Base-by-base conservation (phyloP, 2,888 invertebrate species). In the Acanthococcus lagerstroemiae region DNA sequence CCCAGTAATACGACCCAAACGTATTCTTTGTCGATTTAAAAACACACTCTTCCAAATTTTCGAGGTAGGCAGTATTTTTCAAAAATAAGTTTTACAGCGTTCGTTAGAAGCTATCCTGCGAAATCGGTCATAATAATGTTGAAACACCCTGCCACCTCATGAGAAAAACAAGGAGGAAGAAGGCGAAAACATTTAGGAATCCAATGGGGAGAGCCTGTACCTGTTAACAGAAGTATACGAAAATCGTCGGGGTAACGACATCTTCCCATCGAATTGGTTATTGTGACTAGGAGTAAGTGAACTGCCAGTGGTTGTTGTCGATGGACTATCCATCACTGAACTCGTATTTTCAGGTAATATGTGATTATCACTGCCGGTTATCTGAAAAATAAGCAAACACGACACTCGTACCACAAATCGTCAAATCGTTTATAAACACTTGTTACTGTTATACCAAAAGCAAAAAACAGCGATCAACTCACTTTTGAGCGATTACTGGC, bases 221-320 rank as follows among this genome's bases (percentile, higher is more conserved):
- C 80, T 77, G 69, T 70, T 71, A 55, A 72, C 69, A 7, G 82
- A 81, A 55, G 82, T 82, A 70, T 84, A 84, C 3, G 85, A 84
- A 75, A 83, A 85, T 68, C 85, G 78, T 71, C 85, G 78, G 54
- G 69, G 68, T 48, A 70, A 66, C 1, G 69, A 50, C 48, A 66
- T 50, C 50, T 44, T 69, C 76, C 79, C 71, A 77, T 76, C 67
- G 78, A 73, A 76, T 79, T 67, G 74, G 73, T 69, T 66, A 68
- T 75, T 57, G 46, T 80, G 79, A 73, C 79, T 80, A 25, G 78
- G 69, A 63, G 69, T 70, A 25, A 71, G 71, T 17, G 71, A 72
- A 55, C 71, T 71, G 46, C 67, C 67, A 37, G 57, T 65, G 22
- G 68, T 61, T 48, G 58, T 37, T 24, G 67, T 68, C 7, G 68